Evolutionary conservation across 2,888 invertebrate species (phyloP).

Genomic region (Apodemia duryi): DNA sequence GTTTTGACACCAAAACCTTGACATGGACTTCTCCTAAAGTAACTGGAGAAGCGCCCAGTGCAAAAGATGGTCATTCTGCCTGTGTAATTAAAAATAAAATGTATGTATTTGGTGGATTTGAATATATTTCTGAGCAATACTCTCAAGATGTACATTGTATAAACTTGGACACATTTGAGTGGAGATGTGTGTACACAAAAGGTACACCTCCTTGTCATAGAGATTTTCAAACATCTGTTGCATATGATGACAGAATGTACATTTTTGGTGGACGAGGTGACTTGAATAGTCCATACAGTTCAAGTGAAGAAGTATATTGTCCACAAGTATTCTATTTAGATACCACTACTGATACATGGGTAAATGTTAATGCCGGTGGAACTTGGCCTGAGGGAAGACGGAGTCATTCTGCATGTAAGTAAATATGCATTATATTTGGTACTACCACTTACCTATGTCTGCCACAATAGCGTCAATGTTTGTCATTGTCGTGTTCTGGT

Average conservation of each 20-base stretch:
- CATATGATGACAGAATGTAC: slow-evolving; percentile 88
- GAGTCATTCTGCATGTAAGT: slow-evolving; percentile 94
- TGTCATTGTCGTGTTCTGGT: too few species aligned
- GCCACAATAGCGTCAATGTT: too few species aligned
- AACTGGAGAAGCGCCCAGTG: slow-evolving; percentile 85
- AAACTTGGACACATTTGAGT: slow-evolving; percentile 85
- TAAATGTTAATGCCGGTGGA: slow-evolving; percentile 78
- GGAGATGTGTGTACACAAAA: slow-evolving; percentile 82
- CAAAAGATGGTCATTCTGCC: slow-evolving; percentile 95
- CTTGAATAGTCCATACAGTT: slow-evolving; percentile 70
- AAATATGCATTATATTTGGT: background rate
- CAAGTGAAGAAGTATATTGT: slow-evolving; percentile 86
- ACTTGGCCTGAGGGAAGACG: slow-evolving; percentile 88
- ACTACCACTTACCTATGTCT: too few species aligned
- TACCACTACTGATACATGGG: slow-evolving; percentile 85
- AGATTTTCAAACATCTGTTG: slow-evolving; percentile 93
- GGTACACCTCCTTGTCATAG: slow-evolving; percentile 85
- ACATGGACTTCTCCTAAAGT: slow-evolving; percentile 84
- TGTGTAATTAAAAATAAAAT: slow-evolving; percentile 88
- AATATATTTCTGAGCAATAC: slow-evolving; percentile 89
- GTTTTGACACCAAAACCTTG: slow-evolving; percentile 86
- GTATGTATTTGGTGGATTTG: slow-evolving; percentile 95
- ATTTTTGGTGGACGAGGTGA: slow-evolving; percentile 94
- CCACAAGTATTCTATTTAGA: slow-evolving; percentile 88
- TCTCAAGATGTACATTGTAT: slow-evolving; percentile 88